Evolutionary conservation across 2,113 vertebrate species (phyloP).

Genomic region (Psilopogon haemacephalus): DNA sequence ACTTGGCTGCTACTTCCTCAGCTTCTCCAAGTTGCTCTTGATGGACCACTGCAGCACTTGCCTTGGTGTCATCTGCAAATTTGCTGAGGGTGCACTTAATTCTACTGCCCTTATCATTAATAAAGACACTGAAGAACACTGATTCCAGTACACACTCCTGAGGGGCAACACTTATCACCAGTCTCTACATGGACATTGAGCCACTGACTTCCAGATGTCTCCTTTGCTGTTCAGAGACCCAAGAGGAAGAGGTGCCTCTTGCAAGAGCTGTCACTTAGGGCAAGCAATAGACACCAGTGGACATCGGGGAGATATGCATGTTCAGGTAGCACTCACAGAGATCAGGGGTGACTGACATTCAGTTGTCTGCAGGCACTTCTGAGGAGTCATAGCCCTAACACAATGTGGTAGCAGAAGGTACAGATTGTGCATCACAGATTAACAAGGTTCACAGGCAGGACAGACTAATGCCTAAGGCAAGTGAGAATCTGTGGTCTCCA

Average conservation of each 20-base stretch:
- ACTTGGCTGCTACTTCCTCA: too few species aligned
- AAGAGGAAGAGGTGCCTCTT: not conserved
- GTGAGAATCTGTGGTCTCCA: not conserved
- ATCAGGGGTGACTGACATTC: accelerated
- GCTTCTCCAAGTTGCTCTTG: too few species aligned
- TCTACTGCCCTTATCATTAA: too few species aligned
- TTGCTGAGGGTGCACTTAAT: too few species aligned
- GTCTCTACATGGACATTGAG: too few species aligned
- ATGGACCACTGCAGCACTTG: too few species aligned
- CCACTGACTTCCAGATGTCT: not conserved
- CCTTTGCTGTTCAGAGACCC: accelerated
- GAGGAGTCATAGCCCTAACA: not conserved
- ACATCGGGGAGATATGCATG: not conserved
- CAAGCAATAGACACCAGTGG: not conserved
- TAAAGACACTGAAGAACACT: too few species aligned
- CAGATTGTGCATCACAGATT: not conserved
- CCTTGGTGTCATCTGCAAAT: too few species aligned
- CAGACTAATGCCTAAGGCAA: not conserved
- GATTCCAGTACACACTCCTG: too few species aligned
- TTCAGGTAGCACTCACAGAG: not conserved
- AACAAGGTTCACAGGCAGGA: not conserved
- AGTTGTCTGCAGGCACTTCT: not conserved
- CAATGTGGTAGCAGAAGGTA: not conserved
- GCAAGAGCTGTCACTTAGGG: not conserved
- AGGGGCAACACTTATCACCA: too few species aligned